Conservation (phyloP, 2,113 vertebrate genomes). For the Nothobranchius kuhntae region DNA sequence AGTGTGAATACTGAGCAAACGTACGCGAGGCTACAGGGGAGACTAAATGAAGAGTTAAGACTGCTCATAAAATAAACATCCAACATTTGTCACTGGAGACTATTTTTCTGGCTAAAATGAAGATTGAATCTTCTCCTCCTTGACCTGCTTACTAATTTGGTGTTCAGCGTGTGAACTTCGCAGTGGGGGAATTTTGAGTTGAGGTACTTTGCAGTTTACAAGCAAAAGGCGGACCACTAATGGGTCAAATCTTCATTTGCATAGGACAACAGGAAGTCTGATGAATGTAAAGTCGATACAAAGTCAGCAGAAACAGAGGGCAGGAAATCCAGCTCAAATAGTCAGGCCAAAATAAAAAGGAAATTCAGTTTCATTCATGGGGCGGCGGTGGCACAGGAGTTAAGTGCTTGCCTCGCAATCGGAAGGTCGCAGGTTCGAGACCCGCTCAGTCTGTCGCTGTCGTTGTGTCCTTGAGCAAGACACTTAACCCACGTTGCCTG, state of each 20-base stretch:
- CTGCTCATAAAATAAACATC: constrained; percentile 1
- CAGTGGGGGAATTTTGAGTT: background rate
- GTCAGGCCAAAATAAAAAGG: constrained; percentile 5
- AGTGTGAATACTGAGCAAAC: background rate
- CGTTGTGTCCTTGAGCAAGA: too few species aligned
- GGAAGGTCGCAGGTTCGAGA: too few species aligned
- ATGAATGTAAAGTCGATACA: constrained; percentile 32
- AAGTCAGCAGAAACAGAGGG: background rate
- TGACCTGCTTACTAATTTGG: constrained; percentile 13
- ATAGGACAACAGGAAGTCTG: constrained; percentile 35
- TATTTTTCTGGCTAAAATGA: background rate
- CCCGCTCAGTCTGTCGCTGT: too few species aligned
- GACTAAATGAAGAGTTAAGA: background rate
- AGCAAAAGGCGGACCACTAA: constrained; percentile 6
- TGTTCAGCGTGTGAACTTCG: constrained; percentile 1
- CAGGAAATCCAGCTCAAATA: background rate
- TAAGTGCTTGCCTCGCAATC: too few species aligned
- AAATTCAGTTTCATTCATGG: too few species aligned
- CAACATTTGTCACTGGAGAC: background rate
- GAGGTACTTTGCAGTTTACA: background rate
- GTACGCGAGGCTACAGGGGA: background rate
- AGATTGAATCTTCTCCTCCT: constrained; percentile 10
- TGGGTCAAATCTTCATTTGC: constrained; percentile 35
- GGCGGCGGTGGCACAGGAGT: too few species aligned
- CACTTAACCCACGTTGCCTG: too few species aligned